These are phyloP conservation scores for Spodoptera frugiperda DNA, from an alignment of 1,140 invertebrate species.

Conservation along the genomic window DNA sequence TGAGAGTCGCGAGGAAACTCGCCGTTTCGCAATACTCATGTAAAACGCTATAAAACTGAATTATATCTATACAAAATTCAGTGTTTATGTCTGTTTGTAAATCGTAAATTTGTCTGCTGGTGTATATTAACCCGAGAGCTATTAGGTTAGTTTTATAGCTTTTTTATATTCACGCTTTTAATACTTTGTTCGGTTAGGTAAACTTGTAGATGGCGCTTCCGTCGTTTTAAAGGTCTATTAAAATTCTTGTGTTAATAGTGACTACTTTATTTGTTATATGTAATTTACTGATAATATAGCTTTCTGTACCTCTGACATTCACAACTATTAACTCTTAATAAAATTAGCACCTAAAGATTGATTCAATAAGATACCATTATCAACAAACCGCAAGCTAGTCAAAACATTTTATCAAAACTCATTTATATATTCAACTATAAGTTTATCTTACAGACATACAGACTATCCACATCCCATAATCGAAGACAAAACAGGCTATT, in stretches of 20 bases:
- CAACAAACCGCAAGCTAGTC: too few relatives aligned
- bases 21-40: constrained; percentile 25
- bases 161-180: constrained; percentile 44
- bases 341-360: too few relatives aligned
- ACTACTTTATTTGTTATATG: too few relatives aligned
- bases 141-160: constrained; percentile 43
- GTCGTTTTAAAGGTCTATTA: background rate
- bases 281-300: too few relatives aligned
- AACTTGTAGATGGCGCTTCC: constrained; percentile 1
- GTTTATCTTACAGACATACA: constrained; percentile 5
- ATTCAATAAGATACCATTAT: too few relatives aligned
- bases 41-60: constrained; percentile 38
- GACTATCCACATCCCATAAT: constrained; percentile 1
- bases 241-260: background rate
- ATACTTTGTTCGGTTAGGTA: constrained; percentile 26
- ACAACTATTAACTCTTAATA: too few relatives aligned
- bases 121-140: constrained; percentile 42
- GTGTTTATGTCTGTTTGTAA: constrained; percentile 47
- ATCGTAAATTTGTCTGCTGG: constrained; percentile 41
- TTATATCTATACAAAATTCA: constrained; percentile 46
- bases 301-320: too few relatives aligned
- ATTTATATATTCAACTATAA: too few relatives aligned
- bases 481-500: constrained; percentile 27
- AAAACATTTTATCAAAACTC: too few relatives aligned
- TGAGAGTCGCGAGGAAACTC: background rate